These are phyloP conservation scores for Luperina nickerlii DNA, from an alignment of 2,888 invertebrate species.

Conservation along the genomic window DNA sequence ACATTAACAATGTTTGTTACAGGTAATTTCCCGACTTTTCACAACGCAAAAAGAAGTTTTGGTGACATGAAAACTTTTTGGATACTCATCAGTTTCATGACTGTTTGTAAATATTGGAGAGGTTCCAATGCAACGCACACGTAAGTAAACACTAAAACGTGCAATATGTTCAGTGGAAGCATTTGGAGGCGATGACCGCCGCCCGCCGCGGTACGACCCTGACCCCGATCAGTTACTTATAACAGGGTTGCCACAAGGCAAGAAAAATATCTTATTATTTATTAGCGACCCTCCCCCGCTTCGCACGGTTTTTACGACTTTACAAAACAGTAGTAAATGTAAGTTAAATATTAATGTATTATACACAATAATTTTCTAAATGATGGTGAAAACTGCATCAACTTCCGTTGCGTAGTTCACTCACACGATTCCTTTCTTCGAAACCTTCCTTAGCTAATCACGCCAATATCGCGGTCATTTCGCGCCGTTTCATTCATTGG, in stretches of 20 bases:
- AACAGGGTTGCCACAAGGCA: conserved; percentile 30
- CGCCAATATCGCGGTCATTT: too few relatives aligned
- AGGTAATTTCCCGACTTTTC: conserved; percentile 36
- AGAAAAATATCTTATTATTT: neutral
- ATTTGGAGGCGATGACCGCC: conserved; percentile 48
- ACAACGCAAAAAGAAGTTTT: neutral
- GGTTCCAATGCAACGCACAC: neutral
- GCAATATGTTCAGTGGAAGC: conserved; percentile 7
- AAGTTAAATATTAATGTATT: neutral
- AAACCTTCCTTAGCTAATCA: too few relatives aligned
- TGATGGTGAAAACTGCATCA: too few relatives aligned
- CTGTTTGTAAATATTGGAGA: conserved; percentile 15
- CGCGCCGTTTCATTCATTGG: too few relatives aligned
- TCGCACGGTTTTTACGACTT: neutral
- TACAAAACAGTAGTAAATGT: neutral
- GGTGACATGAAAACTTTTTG: neutral
- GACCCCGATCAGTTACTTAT: conserved; percentile 44
- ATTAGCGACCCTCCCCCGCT: neutral
- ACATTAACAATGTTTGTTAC: conserved; percentile 33
- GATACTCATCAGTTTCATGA: neutral
- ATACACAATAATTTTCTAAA: too few relatives aligned
- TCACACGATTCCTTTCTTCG: too few relatives aligned
- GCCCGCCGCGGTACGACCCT: conserved; percentile 45
- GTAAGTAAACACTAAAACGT: conserved; percentile 40
- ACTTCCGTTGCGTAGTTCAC: too few relatives aligned